These are phyloP conservation scores for Schizothorax lantsangensis DNA, from an alignment of 2,797 vertebrate genomes.

Conservation along the genomic window DNA sequence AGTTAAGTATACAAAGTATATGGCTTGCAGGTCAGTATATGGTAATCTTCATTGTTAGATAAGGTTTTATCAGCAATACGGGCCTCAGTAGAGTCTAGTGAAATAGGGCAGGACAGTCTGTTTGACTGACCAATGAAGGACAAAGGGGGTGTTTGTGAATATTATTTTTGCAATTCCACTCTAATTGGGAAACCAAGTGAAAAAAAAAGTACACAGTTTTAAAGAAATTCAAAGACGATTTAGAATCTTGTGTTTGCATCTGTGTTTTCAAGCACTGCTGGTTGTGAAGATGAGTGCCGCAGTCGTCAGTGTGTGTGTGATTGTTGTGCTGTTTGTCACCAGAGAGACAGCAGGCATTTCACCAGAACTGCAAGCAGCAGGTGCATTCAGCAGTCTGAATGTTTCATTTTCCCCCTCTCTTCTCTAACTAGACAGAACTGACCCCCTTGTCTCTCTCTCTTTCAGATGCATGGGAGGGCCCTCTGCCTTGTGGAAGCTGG, in stretches of 20 bases:
- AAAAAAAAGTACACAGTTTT: not conserved
- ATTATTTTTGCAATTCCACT: not conserved
- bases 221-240: not conserved
- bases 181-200: not conserved
- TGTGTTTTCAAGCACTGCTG: not conserved
- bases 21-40: not conserved
- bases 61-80: not conserved
- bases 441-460: not conserved
- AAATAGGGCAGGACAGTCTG: no score
- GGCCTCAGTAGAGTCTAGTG: no score
- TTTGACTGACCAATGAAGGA: not conserved
- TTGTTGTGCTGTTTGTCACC: not conserved
- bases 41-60: not conserved
- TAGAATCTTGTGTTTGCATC: not conserved
- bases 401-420: not conserved
- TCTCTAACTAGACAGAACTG: not conserved
- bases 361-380: not conserved
- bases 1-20: not conserved
- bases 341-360: not conserved
- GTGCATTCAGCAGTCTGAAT: not conserved
- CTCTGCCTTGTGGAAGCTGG: constrained; percentile 59
- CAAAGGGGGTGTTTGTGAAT: not conserved
- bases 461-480: constrained; percentile 56
- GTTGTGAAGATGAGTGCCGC: not conserved
- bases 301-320: not conserved